These are phyloP conservation scores for Drosophila cyrtoloma DNA, from an alignment of 2,888 invertebrate genomes.

Conservation along the genomic window DNA sequence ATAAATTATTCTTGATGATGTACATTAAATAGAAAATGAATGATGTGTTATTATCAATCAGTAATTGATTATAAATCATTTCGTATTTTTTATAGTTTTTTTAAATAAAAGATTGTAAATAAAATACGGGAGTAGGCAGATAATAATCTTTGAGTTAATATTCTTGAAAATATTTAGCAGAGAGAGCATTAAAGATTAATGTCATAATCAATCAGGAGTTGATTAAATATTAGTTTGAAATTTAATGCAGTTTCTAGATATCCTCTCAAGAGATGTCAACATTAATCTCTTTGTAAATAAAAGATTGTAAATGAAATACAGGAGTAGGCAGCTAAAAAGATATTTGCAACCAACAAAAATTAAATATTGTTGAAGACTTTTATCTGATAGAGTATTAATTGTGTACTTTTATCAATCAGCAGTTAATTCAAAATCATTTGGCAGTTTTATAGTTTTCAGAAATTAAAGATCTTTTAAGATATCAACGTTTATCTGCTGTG, in stretches of 20 bases:
- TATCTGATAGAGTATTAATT: background rate
- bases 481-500: background rate
- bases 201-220: background rate
- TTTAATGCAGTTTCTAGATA: background rate
- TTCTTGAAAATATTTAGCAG: background rate
- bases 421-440: background rate
- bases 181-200: background rate
- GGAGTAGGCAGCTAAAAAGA: too few relatives aligned
- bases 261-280: background rate
- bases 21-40: background rate
- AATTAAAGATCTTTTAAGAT: background rate
- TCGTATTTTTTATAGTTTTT: background rate
- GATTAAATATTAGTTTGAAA: background rate
- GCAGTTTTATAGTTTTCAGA: accelerated
- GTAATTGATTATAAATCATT: background rate
- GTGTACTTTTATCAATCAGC: background rate
- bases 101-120: too few relatives aligned
- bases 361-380: background rate
- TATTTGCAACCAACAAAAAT: background rate
- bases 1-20: background rate
- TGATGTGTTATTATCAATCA: background rate
- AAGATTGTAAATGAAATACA: background rate
- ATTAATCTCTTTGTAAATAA: background rate
- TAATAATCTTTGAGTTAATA: background rate
- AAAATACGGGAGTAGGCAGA: background rate